A percentile compares a stretch with the other conserved stretches of the same genome.
These are phyloP conservation scores for Corythornis madagascariensis DNA, from an alignment of 2,113 vertebrate genomes.

Conservation along the genomic window DNA sequence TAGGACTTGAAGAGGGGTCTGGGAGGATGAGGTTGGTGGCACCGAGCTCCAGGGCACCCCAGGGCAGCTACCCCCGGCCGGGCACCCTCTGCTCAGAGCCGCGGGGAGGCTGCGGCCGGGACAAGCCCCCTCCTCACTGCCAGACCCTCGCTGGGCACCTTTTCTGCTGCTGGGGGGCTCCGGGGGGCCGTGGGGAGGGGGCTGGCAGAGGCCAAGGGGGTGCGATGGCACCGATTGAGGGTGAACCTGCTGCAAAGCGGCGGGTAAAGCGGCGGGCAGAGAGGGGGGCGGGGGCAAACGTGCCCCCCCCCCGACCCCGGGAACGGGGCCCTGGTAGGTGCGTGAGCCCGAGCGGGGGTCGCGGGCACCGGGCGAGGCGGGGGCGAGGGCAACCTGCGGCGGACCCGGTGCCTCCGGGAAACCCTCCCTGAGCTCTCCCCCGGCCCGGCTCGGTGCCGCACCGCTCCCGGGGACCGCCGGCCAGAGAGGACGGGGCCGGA, in stretches of 20 bases:
- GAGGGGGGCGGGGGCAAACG: background rate
- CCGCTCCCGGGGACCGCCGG: background rate
- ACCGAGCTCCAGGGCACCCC: background rate
- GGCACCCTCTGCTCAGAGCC: background rate
- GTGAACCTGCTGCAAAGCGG: background rate
- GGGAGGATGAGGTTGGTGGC: rapidly evolving
- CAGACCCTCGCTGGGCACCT: too few species aligned
- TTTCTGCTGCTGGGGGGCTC: background rate
- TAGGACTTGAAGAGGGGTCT: too few species aligned
- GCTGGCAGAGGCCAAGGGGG: background rate
- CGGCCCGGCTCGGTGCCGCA: background rate
- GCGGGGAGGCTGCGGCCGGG: background rate
- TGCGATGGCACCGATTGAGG: background rate
- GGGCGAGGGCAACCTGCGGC: background rate
- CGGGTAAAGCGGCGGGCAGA: background rate
- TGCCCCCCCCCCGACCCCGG: background rate
- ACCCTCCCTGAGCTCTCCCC: background rate
- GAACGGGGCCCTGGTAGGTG: background rate
- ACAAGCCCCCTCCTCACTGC: background rate
- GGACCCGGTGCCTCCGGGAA: background rate
- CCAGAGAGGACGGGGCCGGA: background rate
- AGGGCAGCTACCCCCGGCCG: background rate
- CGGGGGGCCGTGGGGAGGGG: too few species aligned
- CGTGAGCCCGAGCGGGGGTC: background rate
- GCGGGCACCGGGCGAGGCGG: background rate